Evolutionary conservation across 2,888 invertebrate species (phyloP), one percentile per base, ranked within the genome.

Genomic region (Melikaiella ostensackeni): DNA sequence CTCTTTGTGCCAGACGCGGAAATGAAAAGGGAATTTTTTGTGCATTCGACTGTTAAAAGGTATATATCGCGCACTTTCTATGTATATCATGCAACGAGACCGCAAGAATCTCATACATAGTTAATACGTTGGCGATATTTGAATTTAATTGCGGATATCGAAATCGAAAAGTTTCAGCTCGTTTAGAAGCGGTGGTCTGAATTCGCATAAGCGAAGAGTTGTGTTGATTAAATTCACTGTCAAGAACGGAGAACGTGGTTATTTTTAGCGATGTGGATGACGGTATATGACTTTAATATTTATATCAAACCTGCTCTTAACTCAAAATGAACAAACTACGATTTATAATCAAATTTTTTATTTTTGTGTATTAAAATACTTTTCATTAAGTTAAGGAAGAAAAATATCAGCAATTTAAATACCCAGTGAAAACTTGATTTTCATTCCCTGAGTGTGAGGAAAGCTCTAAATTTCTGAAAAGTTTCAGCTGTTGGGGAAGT

Each of bases 1-100:
- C 70, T n/a, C 50, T 70, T 70, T 70, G 70, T 70, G 50, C 70
- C 30, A 70, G 70, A 50, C 70, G 50, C 70, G 70, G 70, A 70
- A 70, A 70, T 70, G 33, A 55, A 70, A 70, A 70, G 70, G n/a
- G 33, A 55, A 70, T 70, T 70, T 70, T 70, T 70, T 46, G 50
- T 70, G 50, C 63, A 75, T 64, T 79, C 74, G 73, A 74, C 73
- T 80, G 80, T 79, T 77, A 77, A 80, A 77, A 75, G 79, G 74
- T 79, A 79, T 80, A 77, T 77, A 63, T 62, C 70, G 59, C 35
- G 55, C 63, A 50, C 19, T 70, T 33, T 70, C 27, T 50, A 70
- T 70, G 66, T 66, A 66, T 46, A 66, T 46, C 66, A 66, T 46
- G 33, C 70, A 70, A 55, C 70, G 50, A 70, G 33, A 70, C 70